These are phyloP conservation scores for Cordilura impudica DNA, from an alignment of 2,888 invertebrate genomes.

Conservation along the genomic window DNA sequence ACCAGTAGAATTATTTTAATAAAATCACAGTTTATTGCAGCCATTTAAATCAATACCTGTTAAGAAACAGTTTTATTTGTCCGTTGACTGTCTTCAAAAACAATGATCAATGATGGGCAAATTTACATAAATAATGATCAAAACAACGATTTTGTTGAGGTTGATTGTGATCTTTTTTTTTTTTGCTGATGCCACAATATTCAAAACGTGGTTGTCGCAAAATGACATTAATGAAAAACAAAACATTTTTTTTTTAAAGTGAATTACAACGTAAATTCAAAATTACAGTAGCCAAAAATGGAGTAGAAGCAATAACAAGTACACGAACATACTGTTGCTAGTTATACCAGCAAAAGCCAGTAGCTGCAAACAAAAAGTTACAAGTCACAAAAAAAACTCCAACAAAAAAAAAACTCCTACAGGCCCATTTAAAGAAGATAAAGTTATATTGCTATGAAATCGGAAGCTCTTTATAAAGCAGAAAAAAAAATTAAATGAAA, in stretches of 20 bases:
- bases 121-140: conserved; percentile 56
- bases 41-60: neutral
- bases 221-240: conserved; percentile 27
- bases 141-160: conserved; percentile 36
- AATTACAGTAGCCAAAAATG: conserved; percentile 61
- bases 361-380: neutral
- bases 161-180: conserved; percentile 42
- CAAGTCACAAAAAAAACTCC: neutral
- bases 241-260: conserved; percentile 48
- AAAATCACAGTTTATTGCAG: too few relatives aligned
- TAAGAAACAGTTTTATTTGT: neutral
- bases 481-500: conserved; percentile 2
- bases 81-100: neutral
- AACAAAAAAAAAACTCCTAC: conserved; percentile 19
- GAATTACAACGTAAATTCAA: conserved; percentile 46
- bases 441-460: conserved; percentile 59
- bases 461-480: conserved; percentile 51
- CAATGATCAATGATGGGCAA: conserved; percentile 56
- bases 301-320: conserved; percentile 50
- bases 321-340: conserved; percentile 11
- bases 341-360: neutral
- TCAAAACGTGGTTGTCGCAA: conserved; percentile 50
- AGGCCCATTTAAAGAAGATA: conserved; percentile 40
- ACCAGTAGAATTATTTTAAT: too few relatives aligned
- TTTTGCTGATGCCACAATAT: conserved; percentile 29